Evolutionary conservation across 2,888 invertebrate genomes (phyloP).

Genomic region (Spilarctia lutea): DNA sequence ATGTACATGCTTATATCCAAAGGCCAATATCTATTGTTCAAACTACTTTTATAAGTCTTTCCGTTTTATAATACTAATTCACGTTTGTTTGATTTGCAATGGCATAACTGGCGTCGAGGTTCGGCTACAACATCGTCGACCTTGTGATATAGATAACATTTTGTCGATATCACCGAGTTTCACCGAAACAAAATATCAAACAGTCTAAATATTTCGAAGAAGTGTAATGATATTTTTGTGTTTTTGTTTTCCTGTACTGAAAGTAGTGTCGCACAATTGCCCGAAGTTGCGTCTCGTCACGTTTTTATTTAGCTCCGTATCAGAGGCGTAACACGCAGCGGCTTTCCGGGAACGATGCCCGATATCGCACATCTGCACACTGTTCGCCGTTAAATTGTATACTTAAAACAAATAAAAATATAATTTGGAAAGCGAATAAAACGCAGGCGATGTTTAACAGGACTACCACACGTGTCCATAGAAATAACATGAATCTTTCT

Average conservation of each 20-base stretch:
- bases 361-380: slow-evolving; percentile 55
- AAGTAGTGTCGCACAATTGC: slow-evolving; percentile 50
- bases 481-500: slow-evolving; percentile 24
- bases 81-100: background rate
- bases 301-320: slow-evolving; percentile 64
- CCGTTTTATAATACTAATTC: background rate
- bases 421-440: slow-evolving; percentile 38
- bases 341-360: slow-evolving; percentile 66
- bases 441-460: slow-evolving; percentile 32
- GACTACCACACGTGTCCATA: slow-evolving; percentile 17
- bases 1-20: slow-evolving; percentile 37
- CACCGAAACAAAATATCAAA: slow-evolving; percentile 16
- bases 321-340: slow-evolving; percentile 41
- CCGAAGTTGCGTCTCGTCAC: slow-evolving; percentile 54
- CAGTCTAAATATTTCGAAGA: slow-evolving; percentile 32
- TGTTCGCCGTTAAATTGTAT: slow-evolving; percentile 49
- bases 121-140: slow-evolving; percentile 30
- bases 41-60: slow-evolving; percentile 12
- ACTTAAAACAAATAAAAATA: slow-evolving; percentile 49
- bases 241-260: slow-evolving; percentile 45
- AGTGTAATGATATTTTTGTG: slow-evolving; percentile 22
- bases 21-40: slow-evolving; percentile 34
- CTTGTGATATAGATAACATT: slow-evolving; percentile 29
- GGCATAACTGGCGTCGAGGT: background rate
- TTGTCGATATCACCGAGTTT: slow-evolving; percentile 15